Conservation (phyloP, 2,888 invertebrate species). For the Dyspetes luteomarginatus region DNA sequence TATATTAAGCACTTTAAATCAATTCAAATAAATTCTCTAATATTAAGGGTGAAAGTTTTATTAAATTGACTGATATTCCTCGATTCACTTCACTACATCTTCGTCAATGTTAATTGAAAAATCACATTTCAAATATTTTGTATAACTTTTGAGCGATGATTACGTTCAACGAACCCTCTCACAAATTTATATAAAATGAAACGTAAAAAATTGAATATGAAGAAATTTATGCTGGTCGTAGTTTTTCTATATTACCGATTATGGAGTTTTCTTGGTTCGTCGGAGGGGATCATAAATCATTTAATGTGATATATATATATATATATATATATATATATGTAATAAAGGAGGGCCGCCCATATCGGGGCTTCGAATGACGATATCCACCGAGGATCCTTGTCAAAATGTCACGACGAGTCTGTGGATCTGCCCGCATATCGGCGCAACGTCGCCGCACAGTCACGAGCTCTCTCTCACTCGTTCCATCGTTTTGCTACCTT, state of each 20-base stretch:
- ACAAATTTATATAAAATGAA: no score
- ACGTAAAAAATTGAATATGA: no score
- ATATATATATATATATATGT: conserved; percentile 23
- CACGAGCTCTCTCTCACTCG: conserved; percentile 43
- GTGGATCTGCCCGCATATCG: conserved; percentile 71
- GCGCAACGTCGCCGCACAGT: conserved; percentile 65
- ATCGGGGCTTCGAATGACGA: conserved; percentile 73
- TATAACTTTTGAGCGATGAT: no score
- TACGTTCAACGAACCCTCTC: no score
- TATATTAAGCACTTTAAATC: no score
- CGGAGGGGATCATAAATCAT: conserved; percentile 70
- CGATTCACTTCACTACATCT: no score
- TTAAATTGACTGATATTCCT: no score
- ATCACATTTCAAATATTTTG: no score
- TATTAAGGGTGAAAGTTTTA: no score
- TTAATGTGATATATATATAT: conserved; percentile 54
- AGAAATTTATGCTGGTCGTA: conserved; percentile 30
- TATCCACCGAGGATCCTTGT: conserved; percentile 73
- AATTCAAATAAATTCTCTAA: conserved; percentile 16
- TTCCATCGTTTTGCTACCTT: conserved; percentile 30
- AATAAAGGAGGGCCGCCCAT: conserved; percentile 55
- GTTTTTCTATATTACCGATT: conserved; percentile 15
- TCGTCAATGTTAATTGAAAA: no score
- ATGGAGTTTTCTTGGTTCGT: neutral
- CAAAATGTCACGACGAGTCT: conserved; percentile 75